Evolutionary conservation across 23 tunicate species (phyloP).

Genomic region (Styela clava): DNA sequence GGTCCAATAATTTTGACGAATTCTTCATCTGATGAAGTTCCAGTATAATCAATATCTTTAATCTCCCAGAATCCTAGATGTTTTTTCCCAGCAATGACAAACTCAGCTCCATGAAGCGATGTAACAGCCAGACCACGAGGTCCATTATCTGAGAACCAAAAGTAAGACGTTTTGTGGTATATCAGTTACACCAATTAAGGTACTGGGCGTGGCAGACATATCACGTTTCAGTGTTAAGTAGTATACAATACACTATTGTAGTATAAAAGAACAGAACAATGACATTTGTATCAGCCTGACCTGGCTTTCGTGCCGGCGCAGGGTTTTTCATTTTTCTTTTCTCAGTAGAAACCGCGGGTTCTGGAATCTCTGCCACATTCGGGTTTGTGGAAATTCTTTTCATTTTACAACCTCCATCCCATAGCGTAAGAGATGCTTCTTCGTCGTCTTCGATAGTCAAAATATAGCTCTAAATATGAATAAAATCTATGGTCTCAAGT

Average conservation of each 20-base stretch:
- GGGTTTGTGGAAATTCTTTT: constrained; percentile 26
- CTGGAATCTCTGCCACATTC: background rate
- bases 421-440: constrained; percentile 51
- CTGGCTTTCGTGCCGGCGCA: background rate
- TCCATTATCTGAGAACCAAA: constrained; percentile 18
- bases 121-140: constrained; percentile 36
- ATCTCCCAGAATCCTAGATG: constrained; percentile 60
- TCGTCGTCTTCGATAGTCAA: constrained; percentile 69
- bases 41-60: constrained; percentile 15
- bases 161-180: too few species aligned
- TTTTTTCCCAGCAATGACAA: constrained; percentile 61
- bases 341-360: background rate
- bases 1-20: constrained; percentile 44
- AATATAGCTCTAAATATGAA: constrained; percentile 36
- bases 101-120: constrained; percentile 15
- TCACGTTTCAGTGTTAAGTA: too few species aligned
- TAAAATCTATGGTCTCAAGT: too few species aligned
- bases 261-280: too few species aligned
- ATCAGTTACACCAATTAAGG: too few species aligned
- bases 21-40: constrained; percentile 8
- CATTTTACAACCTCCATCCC: constrained; percentile 83
- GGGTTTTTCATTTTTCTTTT: constrained; percentile 5
- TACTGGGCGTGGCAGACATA: too few species aligned
- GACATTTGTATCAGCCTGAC: too few species aligned
- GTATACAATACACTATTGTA: too few species aligned